Percentiles rank a stretch among this genome's conserved stretches.
Conservation (phyloP, 2,113 vertebrate species). For the Stegostoma tigrinum region DNA sequence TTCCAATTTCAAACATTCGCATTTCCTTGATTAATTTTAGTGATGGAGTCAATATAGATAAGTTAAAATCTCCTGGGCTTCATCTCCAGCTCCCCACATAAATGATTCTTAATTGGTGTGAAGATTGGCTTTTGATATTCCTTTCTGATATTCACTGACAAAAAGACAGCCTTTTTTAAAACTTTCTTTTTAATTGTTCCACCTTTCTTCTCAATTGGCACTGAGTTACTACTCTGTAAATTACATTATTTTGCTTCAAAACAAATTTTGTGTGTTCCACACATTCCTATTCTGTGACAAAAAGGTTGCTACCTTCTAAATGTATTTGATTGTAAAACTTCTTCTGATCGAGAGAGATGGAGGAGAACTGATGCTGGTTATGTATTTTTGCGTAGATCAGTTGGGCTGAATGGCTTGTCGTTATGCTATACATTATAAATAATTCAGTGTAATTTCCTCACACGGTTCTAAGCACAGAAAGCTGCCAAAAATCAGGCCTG, state of each 20-base stretch:
- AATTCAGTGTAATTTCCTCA: conserved; percentile 14
- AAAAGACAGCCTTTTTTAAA: not conserved
- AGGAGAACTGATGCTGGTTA: not conserved
- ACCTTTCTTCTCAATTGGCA: not conserved
- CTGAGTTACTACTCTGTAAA: not conserved
- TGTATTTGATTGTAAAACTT: not conserved
- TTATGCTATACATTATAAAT: not conserved
- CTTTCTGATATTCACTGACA: not conserved
- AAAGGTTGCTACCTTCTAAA: not conserved
- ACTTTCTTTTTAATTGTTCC: not conserved
- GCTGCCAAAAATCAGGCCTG: not conserved
- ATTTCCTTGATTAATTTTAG: too few relatives aligned
- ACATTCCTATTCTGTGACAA: not conserved
- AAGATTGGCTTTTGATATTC: not conserved
- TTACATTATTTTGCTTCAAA: not conserved
- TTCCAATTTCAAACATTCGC: too few relatives aligned
- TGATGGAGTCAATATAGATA: not conserved
- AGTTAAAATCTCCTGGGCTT: not conserved
- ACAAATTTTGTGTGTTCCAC: not conserved
- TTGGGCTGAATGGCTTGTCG: not conserved
- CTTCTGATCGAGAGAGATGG: not conserved
- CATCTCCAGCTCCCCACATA: not conserved
- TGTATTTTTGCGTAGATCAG: not conserved
- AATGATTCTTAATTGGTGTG: not conserved
- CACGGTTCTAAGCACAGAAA: not conserved